Evolutionary conservation across 2,797 vertebrate species (phyloP).

Genomic region (Anas acuta): DNA sequence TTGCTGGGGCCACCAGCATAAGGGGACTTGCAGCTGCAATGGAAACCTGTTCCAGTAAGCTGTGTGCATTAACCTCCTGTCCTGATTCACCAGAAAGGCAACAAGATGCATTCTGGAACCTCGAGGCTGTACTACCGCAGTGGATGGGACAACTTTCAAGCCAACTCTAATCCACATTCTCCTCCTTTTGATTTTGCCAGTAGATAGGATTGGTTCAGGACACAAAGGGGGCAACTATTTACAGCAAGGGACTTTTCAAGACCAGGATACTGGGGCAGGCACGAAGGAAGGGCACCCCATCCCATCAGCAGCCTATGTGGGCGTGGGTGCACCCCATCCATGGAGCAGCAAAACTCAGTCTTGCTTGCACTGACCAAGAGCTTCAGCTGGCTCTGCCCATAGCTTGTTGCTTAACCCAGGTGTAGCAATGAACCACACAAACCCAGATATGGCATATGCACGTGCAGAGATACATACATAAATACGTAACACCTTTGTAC

Average conservation of each 20-base stretch:
- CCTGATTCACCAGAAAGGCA: neutral
- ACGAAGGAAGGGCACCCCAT: neutral
- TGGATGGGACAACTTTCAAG: neutral
- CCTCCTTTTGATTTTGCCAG: neutral
- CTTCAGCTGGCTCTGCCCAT: neutral
- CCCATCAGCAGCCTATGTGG: neutral
- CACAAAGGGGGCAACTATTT: neutral
- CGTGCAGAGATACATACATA: neutral
- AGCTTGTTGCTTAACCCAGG: neutral
- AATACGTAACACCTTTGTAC: neutral
- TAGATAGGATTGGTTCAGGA: neutral
- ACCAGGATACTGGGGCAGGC: neutral
- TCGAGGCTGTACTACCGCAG: neutral
- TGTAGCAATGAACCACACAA: neutral
- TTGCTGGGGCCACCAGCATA: neutral
- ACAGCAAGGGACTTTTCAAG: too few relatives aligned
- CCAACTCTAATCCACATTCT: neutral
- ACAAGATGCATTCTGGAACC: neutral
- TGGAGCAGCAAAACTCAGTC: neutral
- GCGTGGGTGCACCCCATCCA: rapidly evolving
- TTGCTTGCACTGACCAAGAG: neutral
- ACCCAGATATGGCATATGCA: neutral
- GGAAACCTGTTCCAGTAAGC: neutral
- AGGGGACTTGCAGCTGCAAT: neutral
- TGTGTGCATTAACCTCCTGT: neutral